Evolutionary conservation across 2,113 vertebrate species (phyloP).

Genomic region (Grammomys dolichurus): DNA sequence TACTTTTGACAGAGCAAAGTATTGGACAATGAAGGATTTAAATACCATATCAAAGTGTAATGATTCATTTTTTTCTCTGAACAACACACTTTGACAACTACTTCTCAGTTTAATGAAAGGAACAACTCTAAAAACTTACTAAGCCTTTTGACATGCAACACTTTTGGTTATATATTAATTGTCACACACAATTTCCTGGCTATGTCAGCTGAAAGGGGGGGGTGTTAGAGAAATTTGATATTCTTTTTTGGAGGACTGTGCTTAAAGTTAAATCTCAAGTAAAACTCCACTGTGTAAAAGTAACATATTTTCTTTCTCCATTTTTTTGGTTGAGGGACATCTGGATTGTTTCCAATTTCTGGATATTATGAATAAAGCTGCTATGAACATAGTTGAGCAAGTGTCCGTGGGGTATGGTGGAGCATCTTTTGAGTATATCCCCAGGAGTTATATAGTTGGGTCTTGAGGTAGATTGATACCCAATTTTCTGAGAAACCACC

Average conservation of each 20-base stretch:
- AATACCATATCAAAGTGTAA: neutral
- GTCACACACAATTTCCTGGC: neutral
- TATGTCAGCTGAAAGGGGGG: neutral
- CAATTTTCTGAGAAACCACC: neutral
- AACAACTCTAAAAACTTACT: neutral
- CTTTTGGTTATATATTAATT: neutral
- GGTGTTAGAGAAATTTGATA: neutral
- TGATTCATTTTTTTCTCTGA: slow-evolving; percentile 20
- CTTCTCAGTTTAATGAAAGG: neutral
- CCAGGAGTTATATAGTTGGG: neutral
- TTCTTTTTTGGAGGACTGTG: neutral
- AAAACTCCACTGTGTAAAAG: neutral
- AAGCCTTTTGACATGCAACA: neutral
- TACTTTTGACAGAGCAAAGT: neutral
- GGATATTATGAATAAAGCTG: neutral
- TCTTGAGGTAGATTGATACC: neutral
- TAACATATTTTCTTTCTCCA: neutral
- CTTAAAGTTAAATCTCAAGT: neutral
- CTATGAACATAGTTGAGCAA: neutral
- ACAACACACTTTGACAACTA: neutral
- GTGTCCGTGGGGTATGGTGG: neutral
- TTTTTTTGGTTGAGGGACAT: neutral
- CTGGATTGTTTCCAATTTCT: neutral
- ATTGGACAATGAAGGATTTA: slow-evolving; percentile 1
- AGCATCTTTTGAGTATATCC: neutral